Conservation (phyloP, 2,113 vertebrate species). For the Cisticola juncidis region DNA sequence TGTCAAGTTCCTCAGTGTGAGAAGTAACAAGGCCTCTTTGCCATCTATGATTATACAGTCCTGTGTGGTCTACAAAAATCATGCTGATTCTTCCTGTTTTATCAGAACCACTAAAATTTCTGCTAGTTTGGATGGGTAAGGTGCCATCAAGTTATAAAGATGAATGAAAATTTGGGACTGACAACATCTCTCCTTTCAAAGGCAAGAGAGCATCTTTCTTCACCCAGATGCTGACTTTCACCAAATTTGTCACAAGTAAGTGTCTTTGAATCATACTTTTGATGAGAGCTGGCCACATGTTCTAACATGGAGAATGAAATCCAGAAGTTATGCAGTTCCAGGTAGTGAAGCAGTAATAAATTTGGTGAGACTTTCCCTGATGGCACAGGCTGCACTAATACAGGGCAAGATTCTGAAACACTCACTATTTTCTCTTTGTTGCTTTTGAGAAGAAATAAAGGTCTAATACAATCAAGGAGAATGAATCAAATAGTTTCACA, state of each 20-base stretch:
- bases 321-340: neutral
- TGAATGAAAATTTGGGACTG: neutral
- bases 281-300: neutral
- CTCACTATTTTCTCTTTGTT: neutral
- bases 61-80: neutral
- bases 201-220: neutral
- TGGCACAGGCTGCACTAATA: neutral
- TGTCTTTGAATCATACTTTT: neutral
- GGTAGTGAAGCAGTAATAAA: neutral
- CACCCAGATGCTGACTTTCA: neutral
- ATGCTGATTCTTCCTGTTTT: neutral
- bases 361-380: neutral
- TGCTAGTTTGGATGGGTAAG: neutral
- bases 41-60: neutral
- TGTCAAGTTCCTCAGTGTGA: neutral
- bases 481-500: constrained; percentile 32
- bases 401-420: neutral
- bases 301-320: neutral
- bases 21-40: neutral
- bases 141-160: neutral
- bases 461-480: constrained; percentile 5
- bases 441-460: neutral
- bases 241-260: neutral
- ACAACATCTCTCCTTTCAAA: neutral
- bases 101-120: neutral